Evolutionary conservation across 2,113 vertebrate genomes (phyloP).

Genomic region (Chaenocephalus aceratus): DNA sequence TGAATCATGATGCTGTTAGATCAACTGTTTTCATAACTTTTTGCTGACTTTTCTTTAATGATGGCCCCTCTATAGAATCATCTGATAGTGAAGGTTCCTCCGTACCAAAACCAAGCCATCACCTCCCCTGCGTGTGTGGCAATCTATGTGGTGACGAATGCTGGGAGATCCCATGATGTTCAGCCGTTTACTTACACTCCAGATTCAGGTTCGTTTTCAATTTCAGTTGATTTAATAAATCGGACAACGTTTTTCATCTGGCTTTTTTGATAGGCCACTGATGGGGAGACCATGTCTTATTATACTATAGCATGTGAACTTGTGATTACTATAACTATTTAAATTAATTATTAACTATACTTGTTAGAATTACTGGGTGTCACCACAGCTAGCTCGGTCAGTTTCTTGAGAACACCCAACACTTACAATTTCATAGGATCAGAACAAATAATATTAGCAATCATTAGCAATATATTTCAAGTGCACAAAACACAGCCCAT

Average conservation of each 20-base stretch:
- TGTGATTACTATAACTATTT: background rate
- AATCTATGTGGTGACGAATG: slow-evolving; percentile 96
- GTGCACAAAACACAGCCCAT: background rate
- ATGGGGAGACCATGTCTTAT: background rate
- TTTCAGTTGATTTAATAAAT: slow-evolving; percentile 7
- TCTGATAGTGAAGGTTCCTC: slow-evolving; percentile 96
- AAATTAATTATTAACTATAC: background rate
- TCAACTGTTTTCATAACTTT: background rate
- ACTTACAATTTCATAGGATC: slow-evolving; percentile 19
- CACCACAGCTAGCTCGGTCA: background rate
- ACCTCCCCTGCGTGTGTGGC: slow-evolving; percentile 92
- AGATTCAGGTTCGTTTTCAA: slow-evolving; percentile 87
- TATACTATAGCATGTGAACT: background rate
- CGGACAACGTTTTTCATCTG: background rate
- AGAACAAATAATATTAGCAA: background rate
- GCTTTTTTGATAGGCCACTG: background rate
- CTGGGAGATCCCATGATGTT: slow-evolving; percentile 95
- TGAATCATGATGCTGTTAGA: background rate
- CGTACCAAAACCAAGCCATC: slow-evolving; percentile 93
- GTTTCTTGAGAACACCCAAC: slow-evolving; percentile 19
- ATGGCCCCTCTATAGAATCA: slow-evolving; percentile 88
- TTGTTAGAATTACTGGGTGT: slow-evolving; percentile 3
- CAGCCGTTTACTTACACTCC: slow-evolving; percentile 98
- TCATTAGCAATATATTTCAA: background rate
- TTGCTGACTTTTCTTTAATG: slow-evolving; percentile 7